Conservation (phyloP, 35 echinoderm and acorn worm genomes). For the Patiria miniata region DNA sequence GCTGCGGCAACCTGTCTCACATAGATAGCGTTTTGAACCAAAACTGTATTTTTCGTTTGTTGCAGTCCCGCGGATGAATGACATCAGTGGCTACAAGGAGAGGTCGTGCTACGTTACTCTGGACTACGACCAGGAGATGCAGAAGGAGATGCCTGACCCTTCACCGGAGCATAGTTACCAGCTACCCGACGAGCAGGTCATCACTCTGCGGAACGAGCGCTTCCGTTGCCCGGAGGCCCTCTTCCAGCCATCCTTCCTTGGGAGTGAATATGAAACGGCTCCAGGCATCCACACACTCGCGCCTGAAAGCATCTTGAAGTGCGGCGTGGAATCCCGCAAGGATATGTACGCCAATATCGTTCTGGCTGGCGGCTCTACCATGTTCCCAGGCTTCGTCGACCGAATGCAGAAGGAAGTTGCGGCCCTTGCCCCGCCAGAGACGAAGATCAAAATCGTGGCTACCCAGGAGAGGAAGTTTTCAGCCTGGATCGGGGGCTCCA, state of each 20-base stretch:
- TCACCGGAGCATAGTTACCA: constrained; percentile 93
- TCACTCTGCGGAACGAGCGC: constrained; percentile 89
- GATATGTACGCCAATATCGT: constrained; percentile 89
- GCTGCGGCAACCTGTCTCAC: too few species aligned
- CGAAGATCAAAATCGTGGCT: constrained; percentile 94
- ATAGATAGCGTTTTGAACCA: neutral
- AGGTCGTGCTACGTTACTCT: constrained; percentile 86
- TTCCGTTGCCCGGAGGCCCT: constrained; percentile 80
- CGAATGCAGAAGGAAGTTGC: constrained; percentile 92
- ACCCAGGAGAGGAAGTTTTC: constrained; percentile 92
- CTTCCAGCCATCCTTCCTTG: constrained; percentile 76
- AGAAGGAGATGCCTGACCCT: constrained; percentile 82
- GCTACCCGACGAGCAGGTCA: constrained; percentile 80
- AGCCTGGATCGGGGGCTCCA: constrained; percentile 95
- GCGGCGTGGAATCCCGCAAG: constrained; percentile 76
- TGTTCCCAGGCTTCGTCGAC: constrained; percentile 92
- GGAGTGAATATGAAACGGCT: constrained; percentile 26
- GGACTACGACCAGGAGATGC: constrained; percentile 92
- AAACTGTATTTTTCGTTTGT: neutral
- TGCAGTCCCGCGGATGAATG: constrained; percentile 82
- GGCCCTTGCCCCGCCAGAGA: constrained; percentile 75
- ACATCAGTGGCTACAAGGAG: constrained; percentile 91
- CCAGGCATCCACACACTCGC: constrained; percentile 83
- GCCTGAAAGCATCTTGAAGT: constrained; percentile 81
- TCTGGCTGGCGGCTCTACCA: constrained; percentile 80